Base-by-base conservation (phyloP, 2,888 invertebrate genomes). In the Theretra japonica region DNA sequence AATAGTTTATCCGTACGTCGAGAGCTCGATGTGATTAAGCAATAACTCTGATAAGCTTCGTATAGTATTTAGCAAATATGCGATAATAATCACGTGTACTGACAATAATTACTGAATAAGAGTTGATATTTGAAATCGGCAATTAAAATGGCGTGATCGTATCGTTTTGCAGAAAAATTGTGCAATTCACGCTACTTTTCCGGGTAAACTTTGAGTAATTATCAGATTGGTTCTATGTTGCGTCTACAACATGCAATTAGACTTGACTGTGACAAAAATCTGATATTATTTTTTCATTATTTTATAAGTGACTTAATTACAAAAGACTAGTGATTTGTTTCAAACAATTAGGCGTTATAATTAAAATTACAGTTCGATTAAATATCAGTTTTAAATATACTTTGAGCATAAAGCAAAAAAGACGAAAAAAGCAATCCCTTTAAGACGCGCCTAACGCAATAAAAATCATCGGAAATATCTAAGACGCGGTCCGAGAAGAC, bases 11-110 rank as follows among this genome's bases (percentile, higher is more conserved):
- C 17, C n/a, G 21, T n/a, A n/a, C 8, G 19, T 8, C n/a, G n/a
- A 62, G 30, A 59, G 28, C 21, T 8, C 62, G 8, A 7, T 5
- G 21, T 48, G 23, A 65, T 65, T 65, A 41, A 41, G 11, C 48
- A 65, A 65, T 48, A 41, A 41, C 59, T 60, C 28, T 17, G 65
- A 48, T 65, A 65, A 65, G 21, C 17, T 48, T 4, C 23, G 21
- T 62, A 33, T 60, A 30, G 19, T 62, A 41, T 41, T 62, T 41
- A 65, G 41, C 17, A 65, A 48, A 48, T 15, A 23, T 23, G 23
- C 21, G 53, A 60, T 33, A 60, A 30, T 60, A n/a, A 17, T 11
- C 23, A 23, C 65, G 23, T 21, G 17, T 48, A 60, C 8, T 65
- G 48, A 62, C 62, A 33, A 28, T 59, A 28, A 25, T 58, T 11